Evolutionary conservation across 2,797 vertebrate genomes (phyloP), one percentile per base, ranked within the genome.

Genomic region (Ataeniobius toweri): DNA sequence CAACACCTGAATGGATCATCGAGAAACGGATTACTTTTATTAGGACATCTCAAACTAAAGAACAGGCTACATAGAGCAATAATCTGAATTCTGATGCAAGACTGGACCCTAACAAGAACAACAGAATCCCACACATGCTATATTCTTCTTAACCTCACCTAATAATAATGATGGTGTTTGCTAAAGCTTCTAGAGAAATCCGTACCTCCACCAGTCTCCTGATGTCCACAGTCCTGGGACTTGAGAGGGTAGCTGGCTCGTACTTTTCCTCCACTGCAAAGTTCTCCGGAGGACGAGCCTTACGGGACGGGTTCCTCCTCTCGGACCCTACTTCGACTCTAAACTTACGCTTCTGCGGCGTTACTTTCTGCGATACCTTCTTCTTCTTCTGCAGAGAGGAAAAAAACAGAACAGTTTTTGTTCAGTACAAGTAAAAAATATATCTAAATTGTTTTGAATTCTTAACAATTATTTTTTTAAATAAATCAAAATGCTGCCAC

Each of bases 241-340:
- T 91, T 79, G 93, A 94, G 80, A 85, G 92, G 16, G 89, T 16
- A 0, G 93, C 67, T 0, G 96, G 95, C 68, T 94, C 81, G 0
- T 91, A 93, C 76, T 95, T 96, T 74, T 96, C 95, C 88, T 98
- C 97, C 79, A 98, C 91, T 0, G 93, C 97, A 86, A 99, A 99
- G 74, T 98, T 97, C 89, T 98, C 97, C 0, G 96, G 97, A 1
- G 98, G 98, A 28, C 98, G 96, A 2, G 98, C 98, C 5, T 95
- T 99, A 63, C 98, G 97, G 6, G 96, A 94, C 0, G 98, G 98
- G 90, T 99, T 99, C 58, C 97, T 96, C 75, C 97, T 94, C 5
- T 95, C 81, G 39, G 96, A 89, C 72, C 90, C 92, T 2, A 89
- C 89, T 84, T 86, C 80, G 5, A 89, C 91, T 87, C 96, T 95